Conservation (phyloP, 2,113 vertebrate species). For the Tyrannus savana region DNA sequence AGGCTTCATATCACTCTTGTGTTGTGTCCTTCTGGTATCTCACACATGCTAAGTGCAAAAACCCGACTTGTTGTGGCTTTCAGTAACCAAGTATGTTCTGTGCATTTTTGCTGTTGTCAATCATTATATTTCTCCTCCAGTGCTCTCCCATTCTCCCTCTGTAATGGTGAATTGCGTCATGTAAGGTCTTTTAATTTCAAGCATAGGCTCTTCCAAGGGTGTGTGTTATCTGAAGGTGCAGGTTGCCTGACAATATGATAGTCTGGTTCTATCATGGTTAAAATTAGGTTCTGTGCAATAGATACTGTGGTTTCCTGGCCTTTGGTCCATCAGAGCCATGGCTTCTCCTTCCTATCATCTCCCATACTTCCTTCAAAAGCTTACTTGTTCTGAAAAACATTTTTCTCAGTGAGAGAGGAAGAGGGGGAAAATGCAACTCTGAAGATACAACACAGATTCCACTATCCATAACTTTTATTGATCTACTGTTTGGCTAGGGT, state of each 20-base stretch:
- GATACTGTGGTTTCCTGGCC: background rate
- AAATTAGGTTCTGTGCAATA: background rate
- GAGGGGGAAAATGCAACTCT: background rate
- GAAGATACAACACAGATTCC: background rate
- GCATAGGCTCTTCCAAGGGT: background rate
- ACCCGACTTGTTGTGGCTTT: background rate
- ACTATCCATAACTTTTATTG: background rate
- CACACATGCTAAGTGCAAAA: background rate
- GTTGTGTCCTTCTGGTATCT: background rate
- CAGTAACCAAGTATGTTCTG: background rate
- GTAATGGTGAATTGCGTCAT: background rate
- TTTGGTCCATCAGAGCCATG: background rate
- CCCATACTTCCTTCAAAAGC: background rate
- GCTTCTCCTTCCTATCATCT: background rate
- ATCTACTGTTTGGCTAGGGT: background rate
- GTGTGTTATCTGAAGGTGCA: background rate
- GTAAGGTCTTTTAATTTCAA: background rate
- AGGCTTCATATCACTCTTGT: background rate
- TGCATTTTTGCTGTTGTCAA: background rate
- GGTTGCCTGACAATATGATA: background rate
- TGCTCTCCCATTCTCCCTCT: background rate
- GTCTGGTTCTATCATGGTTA: background rate
- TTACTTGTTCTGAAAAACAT: background rate
- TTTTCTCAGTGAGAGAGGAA: background rate
- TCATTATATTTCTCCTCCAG: background rate